Base-by-base conservation (phyloP, 2,888 invertebrate species). In the Orchesella flavescens region DNA sequence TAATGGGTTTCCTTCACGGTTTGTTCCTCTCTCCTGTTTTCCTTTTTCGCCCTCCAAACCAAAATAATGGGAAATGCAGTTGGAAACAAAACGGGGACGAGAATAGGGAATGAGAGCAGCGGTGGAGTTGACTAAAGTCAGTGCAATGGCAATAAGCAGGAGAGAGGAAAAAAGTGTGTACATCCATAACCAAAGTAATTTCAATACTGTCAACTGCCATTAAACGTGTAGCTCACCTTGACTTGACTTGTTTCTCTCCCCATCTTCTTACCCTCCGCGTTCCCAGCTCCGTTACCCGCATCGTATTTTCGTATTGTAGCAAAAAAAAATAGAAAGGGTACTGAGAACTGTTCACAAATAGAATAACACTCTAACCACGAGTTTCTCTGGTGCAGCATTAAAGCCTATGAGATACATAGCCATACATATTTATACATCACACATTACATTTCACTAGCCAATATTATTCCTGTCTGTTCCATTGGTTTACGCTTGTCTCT, bases 121-220 rank as follows among this genome's bases (percentile, higher is more conserved):
- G 9, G 49, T 13, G 2, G 53, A 53, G n/a, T 53, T 53, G 15
- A 53, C 4, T 7, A 34, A 34, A 34, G 34, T 34, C 34, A 34
- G 7, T 34, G 34, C 21, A 17, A 19, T 59, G 59, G 59, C 19
- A 59, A 21, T 59, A 59, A 59, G 53, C 53, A 53, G 34, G n/a
- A n/a, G n/a, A n/a, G n/a, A n/a, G n/a, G n/a, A n/a, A 34, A 34
- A 34, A 34, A 59, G 59, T 59, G 59, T 59, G 59, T 17, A 43
- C 72, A 72, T 72, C 59, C 19, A 72, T 72, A 72, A 72, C 72
- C 12, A 74, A 74, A 74, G 61, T 74, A 74, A 74, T 74, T 74
- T 74, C 74, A 74, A 73, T 74, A 74, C 63, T 74, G 74, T 74
- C 74, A 74, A n/a, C 61, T 63, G 23, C 74, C 46, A 46, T 74